phyloP scores from a whole-genome alignment of 2,888 invertebrate species.

The Rhaphigaster nebulosa region DNA sequence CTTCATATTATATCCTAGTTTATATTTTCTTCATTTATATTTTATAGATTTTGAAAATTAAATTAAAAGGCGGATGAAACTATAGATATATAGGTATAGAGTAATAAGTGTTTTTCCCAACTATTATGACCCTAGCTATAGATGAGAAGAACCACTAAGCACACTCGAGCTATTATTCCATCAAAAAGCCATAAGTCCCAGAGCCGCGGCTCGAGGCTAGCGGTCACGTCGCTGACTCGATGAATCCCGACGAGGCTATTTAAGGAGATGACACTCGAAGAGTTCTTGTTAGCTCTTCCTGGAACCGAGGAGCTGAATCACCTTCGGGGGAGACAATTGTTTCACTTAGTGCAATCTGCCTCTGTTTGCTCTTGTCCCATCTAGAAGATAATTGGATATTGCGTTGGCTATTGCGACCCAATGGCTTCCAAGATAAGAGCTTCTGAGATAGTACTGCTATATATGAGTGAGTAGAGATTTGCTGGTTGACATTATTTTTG shows the following conservation, averaged over 20 bases:
- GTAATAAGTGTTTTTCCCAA: too few species aligned
- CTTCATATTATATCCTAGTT: too few species aligned
- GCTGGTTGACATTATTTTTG: neutral
- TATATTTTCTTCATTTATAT: too few species aligned
- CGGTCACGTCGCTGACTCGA: conserved; percentile 19
- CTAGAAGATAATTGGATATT: neutral
- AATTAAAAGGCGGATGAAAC: too few species aligned
- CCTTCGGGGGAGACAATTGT: conserved; percentile 30
- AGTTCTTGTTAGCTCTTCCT: conserved; percentile 29
- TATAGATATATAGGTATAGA: too few species aligned
- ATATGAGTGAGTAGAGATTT: neutral
- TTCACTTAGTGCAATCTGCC: conserved; percentile 35
- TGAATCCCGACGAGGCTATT: conserved; percentile 14
- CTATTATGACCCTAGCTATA: neutral
- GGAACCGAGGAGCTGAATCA: conserved; percentile 33
- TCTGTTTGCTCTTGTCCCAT: neutral
- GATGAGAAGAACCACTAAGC: neutral
- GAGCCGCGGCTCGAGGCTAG: neutral
- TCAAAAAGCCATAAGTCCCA: conserved; percentile 20
- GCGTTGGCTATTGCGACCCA: neutral
- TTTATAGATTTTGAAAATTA: too few species aligned
- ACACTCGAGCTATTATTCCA: neutral
- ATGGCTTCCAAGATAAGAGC: neutral
- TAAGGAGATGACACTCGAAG: conserved; percentile 35
- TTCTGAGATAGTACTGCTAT: neutral